These are phyloP conservation scores for Bubo scandiacus DNA, from an alignment of 2,113 vertebrate species.

Conservation along the genomic window DNA sequence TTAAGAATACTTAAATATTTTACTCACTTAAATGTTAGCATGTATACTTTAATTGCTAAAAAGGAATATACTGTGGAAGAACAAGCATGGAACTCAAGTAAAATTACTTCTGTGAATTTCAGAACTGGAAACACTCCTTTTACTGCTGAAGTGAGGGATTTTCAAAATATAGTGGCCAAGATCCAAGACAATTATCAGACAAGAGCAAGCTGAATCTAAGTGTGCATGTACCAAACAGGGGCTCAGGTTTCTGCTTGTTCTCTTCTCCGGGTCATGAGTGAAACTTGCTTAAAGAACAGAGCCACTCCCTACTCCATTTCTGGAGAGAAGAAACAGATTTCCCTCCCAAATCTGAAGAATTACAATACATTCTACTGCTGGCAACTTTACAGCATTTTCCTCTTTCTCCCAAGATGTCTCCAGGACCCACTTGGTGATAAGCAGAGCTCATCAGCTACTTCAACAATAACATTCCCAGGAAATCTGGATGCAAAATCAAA, in stretches of 20 bases:
- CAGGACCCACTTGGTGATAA: not conserved
- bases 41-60: not conserved
- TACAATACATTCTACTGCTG: not conserved
- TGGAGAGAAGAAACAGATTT: not conserved
- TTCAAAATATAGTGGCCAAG: not conserved
- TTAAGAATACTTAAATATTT: not conserved
- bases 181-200: not conserved
- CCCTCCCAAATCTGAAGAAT: not conserved
- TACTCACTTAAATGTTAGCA: not conserved
- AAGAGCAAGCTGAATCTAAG: not conserved
- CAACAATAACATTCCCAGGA: not conserved
- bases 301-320: not conserved
- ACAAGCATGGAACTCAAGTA: not conserved
- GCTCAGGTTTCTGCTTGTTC: not conserved
- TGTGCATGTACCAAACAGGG: accelerated
- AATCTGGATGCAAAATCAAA: not conserved
- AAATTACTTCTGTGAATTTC: not conserved
- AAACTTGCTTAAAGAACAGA: not conserved
- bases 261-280: not conserved
- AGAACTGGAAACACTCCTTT: not conserved
- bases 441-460: not conserved
- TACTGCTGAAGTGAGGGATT: not conserved
- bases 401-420: not conserved
- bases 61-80: not conserved
- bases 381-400: not conserved